phyloP scores from a whole-genome alignment of 2,797 vertebrate species.

The Esox masquinongy region DNA sequence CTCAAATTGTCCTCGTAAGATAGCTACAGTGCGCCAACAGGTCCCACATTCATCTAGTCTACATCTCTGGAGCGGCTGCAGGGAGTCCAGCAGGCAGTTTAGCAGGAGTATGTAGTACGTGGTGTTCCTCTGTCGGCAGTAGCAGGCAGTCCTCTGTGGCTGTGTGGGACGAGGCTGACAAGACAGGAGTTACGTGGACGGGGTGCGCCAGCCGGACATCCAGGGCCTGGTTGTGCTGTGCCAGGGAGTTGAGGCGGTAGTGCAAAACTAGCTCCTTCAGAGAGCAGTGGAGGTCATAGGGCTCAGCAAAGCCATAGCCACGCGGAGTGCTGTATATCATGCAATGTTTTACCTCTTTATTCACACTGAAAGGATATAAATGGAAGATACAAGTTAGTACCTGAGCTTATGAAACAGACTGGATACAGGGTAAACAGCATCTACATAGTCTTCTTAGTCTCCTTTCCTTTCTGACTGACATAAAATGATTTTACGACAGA shows the following conservation, averaged over 20 bases:
- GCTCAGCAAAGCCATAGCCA: conserved; percentile 94
- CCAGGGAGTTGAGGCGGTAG: conserved; percentile 92
- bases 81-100: conserved; percentile 64
- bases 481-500: background rate
- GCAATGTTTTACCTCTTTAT: conserved; percentile 95
- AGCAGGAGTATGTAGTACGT: conserved; percentile 74
- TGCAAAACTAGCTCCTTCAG: conserved; percentile 96
- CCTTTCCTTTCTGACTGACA: background rate
- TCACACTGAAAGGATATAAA: conserved; percentile 76
- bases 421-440: background rate
- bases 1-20: conserved; percentile 13
- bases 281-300: conserved; percentile 91
- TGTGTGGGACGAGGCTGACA: conserved; percentile 37
- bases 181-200: conserved; percentile 70
- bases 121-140: conserved; percentile 71
- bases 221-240: conserved; percentile 95
- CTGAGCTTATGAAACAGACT: background rate
- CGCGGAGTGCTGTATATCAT: conserved; percentile 93
- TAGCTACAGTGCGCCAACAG: conserved; percentile 44
- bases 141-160: conserved; percentile 54
- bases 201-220: conserved; percentile 94
- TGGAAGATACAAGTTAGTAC: background rate
- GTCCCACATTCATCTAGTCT: conserved; percentile 36
- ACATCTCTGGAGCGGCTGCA: conserved; percentile 73
- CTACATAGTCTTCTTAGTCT: background rate